phyloP scores from a whole-genome alignment of 2,888 invertebrate species.

The Poecilobothrus nobilitatus region DNA sequence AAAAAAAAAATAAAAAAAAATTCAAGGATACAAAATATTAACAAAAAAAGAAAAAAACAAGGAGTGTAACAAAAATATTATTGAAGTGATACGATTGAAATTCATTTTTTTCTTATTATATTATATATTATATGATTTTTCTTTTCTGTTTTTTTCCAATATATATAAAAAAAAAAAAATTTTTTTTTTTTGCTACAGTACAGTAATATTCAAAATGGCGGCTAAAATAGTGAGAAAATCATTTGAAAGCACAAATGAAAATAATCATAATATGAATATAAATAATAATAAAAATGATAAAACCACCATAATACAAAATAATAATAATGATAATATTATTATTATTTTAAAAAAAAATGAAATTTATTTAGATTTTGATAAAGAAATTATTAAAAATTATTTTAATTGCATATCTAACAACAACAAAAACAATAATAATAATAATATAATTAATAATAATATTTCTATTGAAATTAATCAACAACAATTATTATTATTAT shows the following conservation, averaged over 20 bases:
- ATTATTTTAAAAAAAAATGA: not conserved
- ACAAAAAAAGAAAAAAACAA: no score
- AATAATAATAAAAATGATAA: not conserved
- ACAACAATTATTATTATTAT: not conserved
- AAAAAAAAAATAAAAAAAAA: no score
- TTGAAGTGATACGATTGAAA: no score
- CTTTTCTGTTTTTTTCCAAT: no score
- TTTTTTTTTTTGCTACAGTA: not conserved
- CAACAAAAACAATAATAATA: conserved; percentile 2
- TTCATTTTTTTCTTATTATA: no score
- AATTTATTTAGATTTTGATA: not conserved
- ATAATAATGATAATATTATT: not conserved
- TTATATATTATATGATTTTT: no score
- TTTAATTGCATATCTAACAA: not conserved
- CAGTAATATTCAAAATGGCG: conserved; percentile 11
- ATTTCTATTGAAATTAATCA: not conserved
- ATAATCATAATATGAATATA: not conserved
- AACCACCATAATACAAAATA: no score
- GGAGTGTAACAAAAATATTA: no score
- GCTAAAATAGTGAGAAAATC: not conserved
- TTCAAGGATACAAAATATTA: no score
- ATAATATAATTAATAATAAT: not conserved
- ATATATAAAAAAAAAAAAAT: no score
- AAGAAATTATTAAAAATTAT: not conserved
- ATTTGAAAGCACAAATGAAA: not conserved